Conservation (phyloP, 2,888 invertebrate genomes). For the Gymnoscelis rufifasciata region DNA sequence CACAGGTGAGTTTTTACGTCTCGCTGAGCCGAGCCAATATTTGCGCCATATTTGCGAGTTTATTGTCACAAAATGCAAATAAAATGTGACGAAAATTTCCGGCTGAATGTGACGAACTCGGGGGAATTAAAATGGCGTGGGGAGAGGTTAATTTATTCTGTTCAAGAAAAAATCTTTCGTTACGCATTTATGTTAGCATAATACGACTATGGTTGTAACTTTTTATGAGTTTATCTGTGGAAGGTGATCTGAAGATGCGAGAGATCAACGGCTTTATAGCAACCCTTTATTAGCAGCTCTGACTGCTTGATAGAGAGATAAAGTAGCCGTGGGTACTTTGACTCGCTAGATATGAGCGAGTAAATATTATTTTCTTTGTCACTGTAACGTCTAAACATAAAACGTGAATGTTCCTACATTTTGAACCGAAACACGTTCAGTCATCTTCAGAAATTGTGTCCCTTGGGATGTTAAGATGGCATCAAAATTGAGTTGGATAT, state of each 20-base stretch:
- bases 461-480: background rate
- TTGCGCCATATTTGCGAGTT: slow-evolving; percentile 30
- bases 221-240: slow-evolving; percentile 22
- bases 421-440: slow-evolving; percentile 3
- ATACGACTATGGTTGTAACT: slow-evolving; percentile 16
- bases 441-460: slow-evolving; percentile 4
- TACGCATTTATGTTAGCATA: slow-evolving; percentile 21
- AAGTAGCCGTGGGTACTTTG: slow-evolving; percentile 1
- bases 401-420: background rate
- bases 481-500: slow-evolving; percentile 1
- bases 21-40: slow-evolving; percentile 25
- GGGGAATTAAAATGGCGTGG: slow-evolving; percentile 26
- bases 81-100: slow-evolving; percentile 29
- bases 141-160: slow-evolving; percentile 26
- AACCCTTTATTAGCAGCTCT: slow-evolving; percentile 11
- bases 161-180: slow-evolving; percentile 27
- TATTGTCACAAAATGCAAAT: slow-evolving; percentile 31
- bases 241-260: slow-evolving; percentile 12
- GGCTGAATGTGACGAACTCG: slow-evolving; percentile 25
- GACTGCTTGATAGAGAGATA: slow-evolving; percentile 14
- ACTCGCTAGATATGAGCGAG: slow-evolving; percentile 6
- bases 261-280: slow-evolving; percentile 15
- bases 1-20: slow-evolving; percentile 25
- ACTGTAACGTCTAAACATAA: background rate
- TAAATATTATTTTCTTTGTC: slow-evolving; percentile 2